phyloP scores from a whole-genome alignment of 2,888 invertebrate species.

The Leptinotarsa tumamoca region DNA sequence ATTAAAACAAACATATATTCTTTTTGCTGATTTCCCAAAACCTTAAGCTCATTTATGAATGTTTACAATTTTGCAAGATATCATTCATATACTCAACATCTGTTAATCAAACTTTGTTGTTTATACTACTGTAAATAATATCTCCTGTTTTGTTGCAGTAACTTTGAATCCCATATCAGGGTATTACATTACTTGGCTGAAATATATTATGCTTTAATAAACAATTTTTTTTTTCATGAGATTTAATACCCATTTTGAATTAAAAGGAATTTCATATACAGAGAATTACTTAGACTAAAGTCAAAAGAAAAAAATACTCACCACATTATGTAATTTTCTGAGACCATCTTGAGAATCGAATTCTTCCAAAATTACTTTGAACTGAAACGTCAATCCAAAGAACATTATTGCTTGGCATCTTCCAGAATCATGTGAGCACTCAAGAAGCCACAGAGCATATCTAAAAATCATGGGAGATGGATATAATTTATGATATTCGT shows the following conservation, averaged over 20 bases:
- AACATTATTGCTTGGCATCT: slow-evolving; percentile 98
- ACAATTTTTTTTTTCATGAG: no score
- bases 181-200: background rate
- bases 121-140: background rate
- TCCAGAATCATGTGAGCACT: slow-evolving; percentile 94
- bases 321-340: slow-evolving; percentile 92
- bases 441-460: slow-evolving; percentile 94
- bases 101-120: background rate
- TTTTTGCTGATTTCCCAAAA: no score
- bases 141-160: background rate
- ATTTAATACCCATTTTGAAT: no score
- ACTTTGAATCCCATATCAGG: background rate
- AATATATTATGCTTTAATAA: background rate
- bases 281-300: no score
- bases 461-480: slow-evolving; percentile 63
- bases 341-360: slow-evolving; percentile 95
- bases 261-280: no score
- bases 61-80: no score
- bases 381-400: slow-evolving; percentile 94
- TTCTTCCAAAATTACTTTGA: slow-evolving; percentile 91
- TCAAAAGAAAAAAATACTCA: slow-evolving; percentile 62
- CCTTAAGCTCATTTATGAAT: no score
- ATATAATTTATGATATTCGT: background rate
- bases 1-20: no score
- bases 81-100: background rate